Conservation (phyloP, 2,113 vertebrate genomes). For the Gadus macrocephalus region DNA sequence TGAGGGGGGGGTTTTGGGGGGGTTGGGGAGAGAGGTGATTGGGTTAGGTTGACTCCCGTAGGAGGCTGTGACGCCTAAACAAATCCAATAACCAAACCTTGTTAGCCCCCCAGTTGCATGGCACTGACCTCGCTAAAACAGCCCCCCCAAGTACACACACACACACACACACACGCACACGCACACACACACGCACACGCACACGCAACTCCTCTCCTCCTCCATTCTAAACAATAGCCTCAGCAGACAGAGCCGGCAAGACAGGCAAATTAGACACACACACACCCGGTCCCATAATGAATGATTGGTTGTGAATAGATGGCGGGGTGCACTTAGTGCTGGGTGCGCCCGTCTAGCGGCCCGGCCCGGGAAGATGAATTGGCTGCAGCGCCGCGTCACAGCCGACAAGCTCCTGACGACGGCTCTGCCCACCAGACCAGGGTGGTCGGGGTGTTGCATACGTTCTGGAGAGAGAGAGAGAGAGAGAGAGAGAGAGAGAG, state of each 20-base stretch:
- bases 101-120: conserved; percentile 58
- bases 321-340: conserved; percentile 62
- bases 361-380: conserved; percentile 58
- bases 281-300: conserved; percentile 45
- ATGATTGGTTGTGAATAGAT: conserved; percentile 67
- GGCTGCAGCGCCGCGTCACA: conserved; percentile 47
- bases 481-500: no score
- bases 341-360: conserved; percentile 32
- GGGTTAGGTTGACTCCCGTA: conserved; percentile 46
- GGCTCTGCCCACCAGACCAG: conserved; percentile 3
- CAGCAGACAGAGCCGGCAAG: conserved; percentile 39
- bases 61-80: conserved; percentile 67
- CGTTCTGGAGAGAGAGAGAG: background rate
- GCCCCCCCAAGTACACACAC: conserved; percentile 4
- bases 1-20: conserved; percentile 34
- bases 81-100: conserved; percentile 70
- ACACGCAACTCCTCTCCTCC: background rate
- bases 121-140: conserved; percentile 38
- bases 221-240: conserved; percentile 61
- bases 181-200: background rate
- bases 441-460: background rate
- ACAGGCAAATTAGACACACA: conserved; percentile 50
- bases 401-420: conserved; percentile 35
- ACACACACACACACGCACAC: background rate
- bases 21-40: conserved; percentile 7